Conservation (phyloP, 2,797 vertebrate species). For the Geotrypetes seraphini region DNA sequence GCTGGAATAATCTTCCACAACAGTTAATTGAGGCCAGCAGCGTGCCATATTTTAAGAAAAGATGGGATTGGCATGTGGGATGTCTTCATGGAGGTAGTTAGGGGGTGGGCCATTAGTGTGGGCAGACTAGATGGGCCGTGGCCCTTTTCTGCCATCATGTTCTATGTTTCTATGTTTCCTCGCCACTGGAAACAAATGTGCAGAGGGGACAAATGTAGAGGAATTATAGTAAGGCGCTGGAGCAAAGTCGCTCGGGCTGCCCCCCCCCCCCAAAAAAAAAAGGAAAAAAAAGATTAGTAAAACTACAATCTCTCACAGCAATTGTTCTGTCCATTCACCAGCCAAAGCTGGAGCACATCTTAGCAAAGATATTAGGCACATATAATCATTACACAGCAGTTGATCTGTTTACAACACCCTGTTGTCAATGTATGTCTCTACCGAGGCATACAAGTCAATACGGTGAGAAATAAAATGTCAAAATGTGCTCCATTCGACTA, state of each 20-base stretch:
- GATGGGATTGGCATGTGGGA: no score
- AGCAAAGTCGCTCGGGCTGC: background rate
- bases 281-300: background rate
- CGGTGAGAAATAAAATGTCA: background rate
- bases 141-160: no score
- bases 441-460: background rate
- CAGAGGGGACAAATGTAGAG: no score
- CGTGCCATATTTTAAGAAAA: no score
- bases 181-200: no score
- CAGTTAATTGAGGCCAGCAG: no score
- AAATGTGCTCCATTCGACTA: accelerated
- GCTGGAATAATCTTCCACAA: no score
- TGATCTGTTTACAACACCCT: background rate
- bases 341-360: background rate
- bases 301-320: accelerated
- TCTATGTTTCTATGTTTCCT: no score
- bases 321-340: background rate
- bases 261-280: no score
- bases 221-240: accelerated
- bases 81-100: no score
- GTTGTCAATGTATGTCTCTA: background rate
- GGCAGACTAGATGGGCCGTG: no score
- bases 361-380: background rate
- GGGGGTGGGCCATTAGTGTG: no score
- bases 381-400: accelerated